A percentile compares a stretch with the other conserved stretches of the same genome.
Evolutionary conservation across 2,888 invertebrate genomes (phyloP).

Genomic region (Sphaerophoria rueppellii): DNA sequence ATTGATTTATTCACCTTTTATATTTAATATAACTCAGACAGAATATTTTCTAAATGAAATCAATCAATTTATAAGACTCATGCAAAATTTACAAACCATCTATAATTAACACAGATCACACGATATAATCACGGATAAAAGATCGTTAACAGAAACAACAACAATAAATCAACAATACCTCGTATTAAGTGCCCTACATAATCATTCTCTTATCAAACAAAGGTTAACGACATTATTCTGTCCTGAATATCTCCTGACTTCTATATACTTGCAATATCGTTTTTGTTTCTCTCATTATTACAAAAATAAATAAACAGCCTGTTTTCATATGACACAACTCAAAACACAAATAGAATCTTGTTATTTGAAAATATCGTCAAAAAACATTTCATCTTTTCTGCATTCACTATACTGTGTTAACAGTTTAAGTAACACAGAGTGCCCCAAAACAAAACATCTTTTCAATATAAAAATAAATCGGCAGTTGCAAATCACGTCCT

Average conservation of each 20-base stretch:
- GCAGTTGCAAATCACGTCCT: too few relatives aligned
- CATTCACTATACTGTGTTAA: not conserved
- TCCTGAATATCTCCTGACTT: slow-evolving; percentile 36
- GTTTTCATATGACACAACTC: slow-evolving; percentile 18
- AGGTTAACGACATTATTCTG: slow-evolving; percentile 58
- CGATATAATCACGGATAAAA: too few relatives aligned
- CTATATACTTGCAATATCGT: not conserved
- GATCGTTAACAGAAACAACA: not conserved
- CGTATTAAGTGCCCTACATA: slow-evolving; percentile 23
- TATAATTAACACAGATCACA: too few relatives aligned
- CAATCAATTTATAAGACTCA: too few relatives aligned
- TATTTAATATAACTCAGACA: too few relatives aligned
- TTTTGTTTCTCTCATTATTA: slow-evolving; percentile 3
- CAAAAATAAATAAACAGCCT: slow-evolving; percentile 15
- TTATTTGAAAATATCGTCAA: slow-evolving; percentile 8
- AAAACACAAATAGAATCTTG: slow-evolving; percentile 19
- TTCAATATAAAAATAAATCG: too few relatives aligned
- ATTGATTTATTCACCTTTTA: too few relatives aligned
- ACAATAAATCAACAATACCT: slow-evolving; percentile 17
- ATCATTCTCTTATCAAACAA: slow-evolving; percentile 50
- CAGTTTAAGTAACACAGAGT: not conserved
- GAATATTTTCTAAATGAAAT: too few relatives aligned
- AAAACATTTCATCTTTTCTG: slow-evolving; percentile 6
- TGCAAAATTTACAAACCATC: too few relatives aligned
- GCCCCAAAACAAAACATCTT: too few relatives aligned